Conservation (phyloP, 1,140 invertebrate species). For the Nasonia longicornis region DNA sequence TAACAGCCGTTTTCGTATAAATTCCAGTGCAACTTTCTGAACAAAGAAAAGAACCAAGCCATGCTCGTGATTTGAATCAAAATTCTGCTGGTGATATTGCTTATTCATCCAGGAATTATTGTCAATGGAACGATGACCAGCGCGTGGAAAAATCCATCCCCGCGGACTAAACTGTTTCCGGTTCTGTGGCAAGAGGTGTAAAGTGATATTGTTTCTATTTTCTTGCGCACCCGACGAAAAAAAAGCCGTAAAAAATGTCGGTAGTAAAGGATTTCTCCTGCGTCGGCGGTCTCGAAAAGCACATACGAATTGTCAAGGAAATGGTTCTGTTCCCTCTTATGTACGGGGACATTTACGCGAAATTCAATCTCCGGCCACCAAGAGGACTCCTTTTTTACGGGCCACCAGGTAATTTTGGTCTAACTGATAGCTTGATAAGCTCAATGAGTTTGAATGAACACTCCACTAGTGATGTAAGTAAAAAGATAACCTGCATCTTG, state of each 20-base stretch:
- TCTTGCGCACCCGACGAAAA: not conserved
- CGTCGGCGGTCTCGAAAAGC: constrained; percentile 77
- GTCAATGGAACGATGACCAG: not conserved
- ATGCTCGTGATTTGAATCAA: not conserved
- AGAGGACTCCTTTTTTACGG: constrained; percentile 82
- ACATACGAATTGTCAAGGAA: constrained; percentile 79
- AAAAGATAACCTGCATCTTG: no score
- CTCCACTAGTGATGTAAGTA: no score
- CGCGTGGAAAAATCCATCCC: not conserved
- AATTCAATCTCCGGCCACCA: constrained; percentile 78
- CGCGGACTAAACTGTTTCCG: not conserved
- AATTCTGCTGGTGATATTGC: not conserved
- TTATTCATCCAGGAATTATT: not conserved
- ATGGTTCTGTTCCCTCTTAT: constrained; percentile 80
- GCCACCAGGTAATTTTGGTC: constrained; percentile 74
- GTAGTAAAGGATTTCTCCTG: constrained; percentile 67
- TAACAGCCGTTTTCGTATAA: constrained; percentile 40
- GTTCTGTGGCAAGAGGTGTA: not conserved
- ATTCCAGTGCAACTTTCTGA: constrained; percentile 44
- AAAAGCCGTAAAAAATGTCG: constrained; percentile 20
- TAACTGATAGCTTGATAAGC: not conserved
- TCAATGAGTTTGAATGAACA: no score
- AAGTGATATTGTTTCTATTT: not conserved
- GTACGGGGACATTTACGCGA: constrained; percentile 78
- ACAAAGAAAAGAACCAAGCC: not conserved